phyloP scores from a whole-genome alignment of 2,113 vertebrate species.

The Rousettus leschenaultii region DNA sequence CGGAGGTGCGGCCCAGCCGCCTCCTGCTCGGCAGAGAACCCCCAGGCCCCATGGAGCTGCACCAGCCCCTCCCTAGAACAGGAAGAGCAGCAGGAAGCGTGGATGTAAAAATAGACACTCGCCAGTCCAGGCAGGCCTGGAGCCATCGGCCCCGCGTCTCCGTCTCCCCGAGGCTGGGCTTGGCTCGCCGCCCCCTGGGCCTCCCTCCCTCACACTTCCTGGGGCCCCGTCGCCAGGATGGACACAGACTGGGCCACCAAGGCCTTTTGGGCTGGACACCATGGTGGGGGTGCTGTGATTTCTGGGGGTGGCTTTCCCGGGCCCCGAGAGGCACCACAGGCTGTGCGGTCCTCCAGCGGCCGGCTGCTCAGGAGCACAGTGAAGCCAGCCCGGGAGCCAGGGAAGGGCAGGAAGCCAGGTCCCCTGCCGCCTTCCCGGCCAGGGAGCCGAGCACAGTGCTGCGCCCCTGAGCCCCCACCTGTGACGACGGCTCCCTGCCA shows the following conservation, averaged over 20 bases:
- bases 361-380: background rate
- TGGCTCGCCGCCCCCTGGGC: no score
- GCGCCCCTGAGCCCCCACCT: fast-evolving
- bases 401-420: no score
- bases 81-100: background rate
- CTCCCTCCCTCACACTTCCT: no score
- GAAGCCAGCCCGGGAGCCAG: background rate
- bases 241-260: background rate
- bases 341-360: background rate
- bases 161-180: background rate
- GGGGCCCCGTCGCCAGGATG: background rate
- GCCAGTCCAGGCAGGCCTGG: background rate
- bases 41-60: fast-evolving
- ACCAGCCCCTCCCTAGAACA: background rate
- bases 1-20: fast-evolving
- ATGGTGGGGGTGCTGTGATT: no score
- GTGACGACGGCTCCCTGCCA: fast-evolving
- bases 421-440: background rate
- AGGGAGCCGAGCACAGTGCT: fast-evolving
- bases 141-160: fast-evolving
- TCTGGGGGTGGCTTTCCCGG: background rate
- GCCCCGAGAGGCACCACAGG: background rate
- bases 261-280: background rate
- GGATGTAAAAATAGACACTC: background rate
- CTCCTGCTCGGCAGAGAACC: background rate